Conservation (phyloP, 1,140 invertebrate genomes). For the Brachionus rotundiformis region DNA sequence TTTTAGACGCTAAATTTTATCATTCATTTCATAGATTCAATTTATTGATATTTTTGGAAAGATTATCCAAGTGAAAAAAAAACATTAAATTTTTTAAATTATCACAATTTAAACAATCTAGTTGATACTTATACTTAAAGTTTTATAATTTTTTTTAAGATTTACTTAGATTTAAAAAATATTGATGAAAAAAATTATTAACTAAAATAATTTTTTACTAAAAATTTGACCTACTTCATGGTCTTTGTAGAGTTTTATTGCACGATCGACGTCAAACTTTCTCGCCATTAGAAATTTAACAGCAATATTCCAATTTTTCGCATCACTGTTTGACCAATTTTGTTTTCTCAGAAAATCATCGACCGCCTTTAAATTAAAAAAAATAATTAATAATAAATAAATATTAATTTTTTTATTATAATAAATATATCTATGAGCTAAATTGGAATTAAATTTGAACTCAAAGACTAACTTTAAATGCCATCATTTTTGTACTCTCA, state of each 20-base stretch:
- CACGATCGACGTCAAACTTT: conserved; percentile 87
- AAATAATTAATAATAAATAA: background rate
- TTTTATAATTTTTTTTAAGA: no score
- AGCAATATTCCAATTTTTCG: conserved; percentile 72
- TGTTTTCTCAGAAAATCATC: conserved; percentile 32
- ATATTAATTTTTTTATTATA: background rate
- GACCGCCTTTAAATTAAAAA: background rate
- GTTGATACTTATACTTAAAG: no score
- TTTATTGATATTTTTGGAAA: no score
- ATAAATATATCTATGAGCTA: background rate
- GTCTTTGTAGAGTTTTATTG: conserved; percentile 81
- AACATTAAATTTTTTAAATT: no score
- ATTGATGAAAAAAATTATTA: no score
- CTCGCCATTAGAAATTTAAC: conserved; percentile 89
- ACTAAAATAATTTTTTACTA: no score
- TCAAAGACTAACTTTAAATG: conserved; percentile 43
- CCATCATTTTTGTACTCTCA: conserved; percentile 44
- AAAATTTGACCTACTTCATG: conserved; percentile 71
- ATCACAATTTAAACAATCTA: no score
- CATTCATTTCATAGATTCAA: no score
- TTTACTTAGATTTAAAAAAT: no score
- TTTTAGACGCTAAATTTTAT: no score
- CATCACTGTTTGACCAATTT: conserved; percentile 5
- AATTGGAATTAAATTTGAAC: conserved; percentile 7
- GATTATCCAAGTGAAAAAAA: no score